A percentile compares a stretch with the other conserved stretches of the same genome.
These are phyloP conservation scores for Electrona antarctica DNA, from an alignment of 2,113 vertebrate genomes.

Conservation along the genomic window DNA sequence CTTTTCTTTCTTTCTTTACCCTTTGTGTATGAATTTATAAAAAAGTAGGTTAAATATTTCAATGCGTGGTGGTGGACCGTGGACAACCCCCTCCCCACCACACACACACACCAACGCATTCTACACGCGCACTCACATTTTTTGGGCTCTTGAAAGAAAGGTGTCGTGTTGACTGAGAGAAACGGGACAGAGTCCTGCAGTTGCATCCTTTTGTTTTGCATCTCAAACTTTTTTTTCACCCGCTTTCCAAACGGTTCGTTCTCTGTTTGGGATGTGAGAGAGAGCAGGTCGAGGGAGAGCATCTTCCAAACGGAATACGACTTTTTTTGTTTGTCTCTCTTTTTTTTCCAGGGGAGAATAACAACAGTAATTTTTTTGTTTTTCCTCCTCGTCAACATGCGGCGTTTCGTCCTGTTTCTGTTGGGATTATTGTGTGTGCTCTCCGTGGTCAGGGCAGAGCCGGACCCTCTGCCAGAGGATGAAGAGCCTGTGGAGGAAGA, in stretches of 20 bases:
- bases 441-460: constrained; percentile 57
- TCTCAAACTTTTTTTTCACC: constrained; percentile 34
- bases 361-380: constrained; percentile 78
- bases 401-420: constrained; percentile 61
- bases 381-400: constrained; percentile 17
- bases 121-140: too few relatives aligned
- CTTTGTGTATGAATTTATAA: neutral
- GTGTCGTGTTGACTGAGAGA: too few relatives aligned
- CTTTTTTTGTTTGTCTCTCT: neutral
- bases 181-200: too few relatives aligned
- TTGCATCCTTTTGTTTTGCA: constrained; percentile 48
- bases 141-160: too few relatives aligned
- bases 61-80: too few relatives aligned
- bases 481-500: constrained; percentile 58
- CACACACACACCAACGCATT: too few relatives aligned
- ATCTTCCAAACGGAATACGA: constrained; percentile 41
- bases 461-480: constrained; percentile 54
- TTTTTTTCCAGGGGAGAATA: constrained; percentile 10
- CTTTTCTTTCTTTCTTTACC: neutral
- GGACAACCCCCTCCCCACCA: too few relatives aligned
- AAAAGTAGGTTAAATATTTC: neutral
- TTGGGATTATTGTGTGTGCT: constrained; percentile 72
- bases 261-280: constrained; percentile 66
- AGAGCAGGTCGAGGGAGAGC: constrained; percentile 2
- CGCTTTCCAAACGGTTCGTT: constrained; percentile 10